Evolutionary conservation across 2,888 invertebrate species (phyloP).

Genomic region (Ennomos erosarius): DNA sequence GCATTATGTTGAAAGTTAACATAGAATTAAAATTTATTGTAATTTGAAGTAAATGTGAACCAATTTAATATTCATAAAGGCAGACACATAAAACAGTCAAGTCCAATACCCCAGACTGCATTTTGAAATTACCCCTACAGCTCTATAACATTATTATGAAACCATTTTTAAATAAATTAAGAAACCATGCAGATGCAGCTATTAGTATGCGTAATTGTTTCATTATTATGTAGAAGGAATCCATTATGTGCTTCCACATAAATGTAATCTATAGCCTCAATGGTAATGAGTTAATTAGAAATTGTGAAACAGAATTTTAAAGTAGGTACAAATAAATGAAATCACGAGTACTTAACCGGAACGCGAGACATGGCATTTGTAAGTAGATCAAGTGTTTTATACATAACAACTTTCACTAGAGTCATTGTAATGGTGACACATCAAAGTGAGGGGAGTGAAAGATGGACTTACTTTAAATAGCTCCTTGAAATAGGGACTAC

Average conservation of each 20-base stretch:
- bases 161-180: slow-evolving; percentile 45
- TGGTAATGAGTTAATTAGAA: slow-evolving; percentile 82
- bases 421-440: slow-evolving; percentile 86
- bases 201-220: slow-evolving; percentile 56
- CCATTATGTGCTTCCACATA: slow-evolving; percentile 54
- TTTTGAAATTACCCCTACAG: slow-evolving; percentile 41
- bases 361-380: slow-evolving; percentile 85
- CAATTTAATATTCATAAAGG: slow-evolving; percentile 30
- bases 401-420: slow-evolving; percentile 86
- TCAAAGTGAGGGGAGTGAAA: slow-evolving; percentile 84
- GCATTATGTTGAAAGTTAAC: slow-evolving; percentile 33
- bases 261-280: slow-evolving; percentile 64
- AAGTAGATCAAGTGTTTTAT: slow-evolving; percentile 86
- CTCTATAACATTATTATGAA: slow-evolving; percentile 46
- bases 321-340: slow-evolving; percentile 84
- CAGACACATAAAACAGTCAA: slow-evolving; percentile 30
- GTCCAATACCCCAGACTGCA: slow-evolving; percentile 27
- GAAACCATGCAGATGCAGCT: slow-evolving; percentile 50
- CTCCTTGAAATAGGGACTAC: slow-evolving; percentile 95
- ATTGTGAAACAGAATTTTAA: slow-evolving; percentile 83
- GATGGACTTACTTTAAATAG: slow-evolving; percentile 91
- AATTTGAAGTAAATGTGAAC: slow-evolving; percentile 31
- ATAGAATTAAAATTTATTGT: slow-evolving; percentile 39
- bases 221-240: slow-evolving; percentile 52
- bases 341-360: slow-evolving; percentile 85